These are phyloP conservation scores for Callaeas wilsoni DNA, from an alignment of 2,113 vertebrate species.

Conservation along the genomic window DNA sequence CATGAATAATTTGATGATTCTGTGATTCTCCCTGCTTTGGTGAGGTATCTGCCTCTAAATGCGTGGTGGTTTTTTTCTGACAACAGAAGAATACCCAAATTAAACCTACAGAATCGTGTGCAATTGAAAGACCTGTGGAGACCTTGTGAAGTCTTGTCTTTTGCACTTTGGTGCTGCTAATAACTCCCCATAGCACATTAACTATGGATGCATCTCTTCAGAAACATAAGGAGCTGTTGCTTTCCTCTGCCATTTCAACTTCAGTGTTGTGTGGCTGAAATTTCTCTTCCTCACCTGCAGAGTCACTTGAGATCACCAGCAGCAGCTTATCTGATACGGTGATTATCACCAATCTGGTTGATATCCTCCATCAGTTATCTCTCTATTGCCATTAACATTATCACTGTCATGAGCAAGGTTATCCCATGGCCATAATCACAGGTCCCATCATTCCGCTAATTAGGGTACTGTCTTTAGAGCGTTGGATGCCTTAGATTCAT, in stretches of 20 bases:
- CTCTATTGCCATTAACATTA: background rate
- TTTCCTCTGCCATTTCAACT: background rate
- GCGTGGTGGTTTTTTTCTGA: background rate
- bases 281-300: background rate
- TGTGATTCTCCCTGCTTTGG: background rate
- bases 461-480: background rate
- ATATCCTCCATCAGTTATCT: background rate
- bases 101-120: background rate
- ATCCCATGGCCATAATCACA: background rate
- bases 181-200: background rate
- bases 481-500: background rate
- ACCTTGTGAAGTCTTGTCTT: background rate
- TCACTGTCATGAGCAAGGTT: background rate
- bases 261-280: background rate
- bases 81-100: background rate
- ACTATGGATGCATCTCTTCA: background rate
- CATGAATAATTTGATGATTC: background rate
- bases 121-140: background rate
- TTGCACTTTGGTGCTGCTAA: background rate
- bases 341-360: background rate
- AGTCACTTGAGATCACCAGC: background rate
- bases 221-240: background rate
- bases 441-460: background rate
- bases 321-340: background rate
- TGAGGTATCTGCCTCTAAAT: background rate